phyloP scores from a whole-genome alignment of 1,140 invertebrate genomes.

The Macrotrachela quadricornifera region DNA sequence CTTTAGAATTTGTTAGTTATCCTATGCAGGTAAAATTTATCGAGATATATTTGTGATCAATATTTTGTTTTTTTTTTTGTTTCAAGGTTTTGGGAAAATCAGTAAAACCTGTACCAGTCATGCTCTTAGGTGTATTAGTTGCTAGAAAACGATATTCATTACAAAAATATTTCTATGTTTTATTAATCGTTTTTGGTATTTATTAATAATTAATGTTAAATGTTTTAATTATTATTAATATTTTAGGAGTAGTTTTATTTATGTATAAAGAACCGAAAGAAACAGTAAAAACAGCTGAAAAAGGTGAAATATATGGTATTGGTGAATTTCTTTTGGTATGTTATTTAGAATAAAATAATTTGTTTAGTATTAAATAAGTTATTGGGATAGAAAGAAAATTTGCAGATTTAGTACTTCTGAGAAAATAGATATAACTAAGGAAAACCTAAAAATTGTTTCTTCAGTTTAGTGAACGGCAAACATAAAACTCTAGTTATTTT shows the following conservation, averaged over 20 bases:
- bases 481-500: too few relatives aligned
- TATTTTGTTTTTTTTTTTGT: background rate
- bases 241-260: conserved; percentile 62
- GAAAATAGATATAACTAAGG: too few relatives aligned
- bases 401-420: too few relatives aligned
- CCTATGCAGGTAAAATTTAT: conserved; percentile 59
- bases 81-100: conserved; percentile 66
- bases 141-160: conserved; percentile 58
- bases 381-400: background rate
- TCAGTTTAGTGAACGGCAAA: too few relatives aligned
- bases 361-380: background rate
- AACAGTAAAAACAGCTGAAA: conserved; percentile 18
- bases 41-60: background rate
- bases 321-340: conserved; percentile 57
- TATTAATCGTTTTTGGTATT: conserved; percentile 59
- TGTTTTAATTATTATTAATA: conserved; percentile 22
- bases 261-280: conserved; percentile 56
- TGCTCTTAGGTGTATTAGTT: conserved; percentile 77
- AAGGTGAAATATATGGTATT: conserved; percentile 37
- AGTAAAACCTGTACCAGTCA: conserved; percentile 89
- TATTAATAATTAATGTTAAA: background rate
- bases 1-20: conserved; percentile 82
- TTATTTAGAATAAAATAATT: background rate
- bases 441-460: too few relatives aligned
- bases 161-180: conserved; percentile 69